Evolutionary conservation across 2,797 vertebrate species (phyloP).

Genomic region (Tinamus major): DNA sequence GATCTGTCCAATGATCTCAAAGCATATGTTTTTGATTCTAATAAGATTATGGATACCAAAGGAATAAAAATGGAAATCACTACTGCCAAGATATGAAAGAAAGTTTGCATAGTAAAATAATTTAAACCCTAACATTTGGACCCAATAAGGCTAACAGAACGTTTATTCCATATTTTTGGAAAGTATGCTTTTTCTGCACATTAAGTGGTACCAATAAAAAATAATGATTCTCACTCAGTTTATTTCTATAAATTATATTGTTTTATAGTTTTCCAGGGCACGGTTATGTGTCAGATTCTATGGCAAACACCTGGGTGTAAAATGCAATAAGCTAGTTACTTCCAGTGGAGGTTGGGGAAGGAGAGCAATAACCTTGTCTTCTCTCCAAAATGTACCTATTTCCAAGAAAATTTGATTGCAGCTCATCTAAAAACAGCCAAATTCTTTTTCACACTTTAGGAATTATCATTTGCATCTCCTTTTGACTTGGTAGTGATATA

Average conservation of each 20-base stretch:
- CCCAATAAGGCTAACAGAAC: constrained; percentile 84
- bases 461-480: constrained; percentile 47
- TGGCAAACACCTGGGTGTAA: constrained; percentile 85
- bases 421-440: constrained; percentile 54
- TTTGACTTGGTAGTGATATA: background rate
- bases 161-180: constrained; percentile 85
- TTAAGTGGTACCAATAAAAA: constrained; percentile 88
- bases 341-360: constrained; percentile 66
- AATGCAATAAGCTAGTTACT: constrained; percentile 77
- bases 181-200: constrained; percentile 84
- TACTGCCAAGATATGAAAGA: constrained; percentile 88
- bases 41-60: constrained; percentile 88
- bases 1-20: constrained; percentile 84
- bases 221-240: constrained; percentile 88
- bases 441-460: constrained; percentile 40
- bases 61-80: constrained; percentile 89
- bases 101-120: constrained; percentile 87
- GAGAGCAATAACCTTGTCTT: constrained; percentile 1
- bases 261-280: constrained; percentile 85
- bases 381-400: constrained; percentile 19
- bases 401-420: constrained; percentile 60
- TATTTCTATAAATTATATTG: constrained; percentile 87
- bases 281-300: constrained; percentile 82
- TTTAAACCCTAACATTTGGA: constrained; percentile 88
- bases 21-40: constrained; percentile 88